phyloP scores from a whole-genome alignment of 2,113 vertebrate species.

The Perca fluviatilis region DNA sequence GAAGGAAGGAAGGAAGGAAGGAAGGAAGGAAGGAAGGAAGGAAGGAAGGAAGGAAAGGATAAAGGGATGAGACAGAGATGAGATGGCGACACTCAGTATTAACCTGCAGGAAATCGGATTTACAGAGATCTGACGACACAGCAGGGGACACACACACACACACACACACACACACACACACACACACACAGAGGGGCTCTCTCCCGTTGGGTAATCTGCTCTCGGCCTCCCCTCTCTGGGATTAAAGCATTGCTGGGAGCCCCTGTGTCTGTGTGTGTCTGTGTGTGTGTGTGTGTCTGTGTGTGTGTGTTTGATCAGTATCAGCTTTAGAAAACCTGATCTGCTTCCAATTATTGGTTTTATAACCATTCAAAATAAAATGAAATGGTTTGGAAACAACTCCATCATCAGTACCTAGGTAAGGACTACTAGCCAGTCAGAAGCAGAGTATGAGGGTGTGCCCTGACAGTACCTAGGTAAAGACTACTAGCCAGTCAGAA shows the following conservation, averaged over 20 bases:
- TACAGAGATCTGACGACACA: conserved; percentile 52
- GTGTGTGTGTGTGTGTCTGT: no score
- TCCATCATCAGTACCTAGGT: no score
- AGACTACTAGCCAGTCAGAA: no score
- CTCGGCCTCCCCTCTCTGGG: conserved; percentile 27
- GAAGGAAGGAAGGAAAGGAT: conserved; percentile 19
- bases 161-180: background rate
- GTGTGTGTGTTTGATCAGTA: no score
- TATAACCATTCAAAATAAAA: no score
- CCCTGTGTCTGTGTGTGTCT: no score
- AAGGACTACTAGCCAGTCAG: no score
- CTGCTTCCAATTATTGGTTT: no score
- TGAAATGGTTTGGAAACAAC: no score
- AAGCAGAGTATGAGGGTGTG: no score
- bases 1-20: background rate
- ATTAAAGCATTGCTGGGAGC: conserved; percentile 32
- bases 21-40: background rate
- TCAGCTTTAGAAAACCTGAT: no score
- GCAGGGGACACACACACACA: conserved; percentile 26
- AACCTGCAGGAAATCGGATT: conserved; percentile 68
- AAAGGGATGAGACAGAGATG: conserved; percentile 60
- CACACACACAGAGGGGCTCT: background rate
- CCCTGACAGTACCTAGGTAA: no score
- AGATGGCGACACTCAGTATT: conserved; percentile 53
- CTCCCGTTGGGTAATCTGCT: conserved; percentile 52